Conservation (phyloP, 2,113 vertebrate genomes). For the Eulemur macaco region DNA sequence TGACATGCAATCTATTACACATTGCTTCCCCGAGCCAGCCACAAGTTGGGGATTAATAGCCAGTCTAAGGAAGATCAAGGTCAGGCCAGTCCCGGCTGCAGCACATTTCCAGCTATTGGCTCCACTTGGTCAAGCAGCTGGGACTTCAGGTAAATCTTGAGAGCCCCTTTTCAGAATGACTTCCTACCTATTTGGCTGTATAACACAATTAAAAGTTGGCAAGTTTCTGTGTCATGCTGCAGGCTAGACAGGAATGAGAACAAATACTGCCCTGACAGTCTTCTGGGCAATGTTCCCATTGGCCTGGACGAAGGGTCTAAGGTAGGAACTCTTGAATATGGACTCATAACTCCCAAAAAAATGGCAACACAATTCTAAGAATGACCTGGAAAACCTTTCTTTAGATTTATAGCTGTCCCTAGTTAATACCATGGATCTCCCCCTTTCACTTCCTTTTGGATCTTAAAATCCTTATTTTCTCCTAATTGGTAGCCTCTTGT, state of each 20-base stretch:
- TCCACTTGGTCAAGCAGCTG: not conserved
- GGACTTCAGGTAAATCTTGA: not conserved
- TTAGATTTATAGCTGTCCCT: rapidly evolving
- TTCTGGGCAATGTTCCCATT: not conserved
- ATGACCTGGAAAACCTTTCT: not conserved
- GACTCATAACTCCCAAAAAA: not conserved
- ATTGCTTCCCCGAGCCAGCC: not conserved
- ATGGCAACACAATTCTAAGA: rapidly evolving
- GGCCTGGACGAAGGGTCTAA: not conserved
- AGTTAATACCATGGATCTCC: rapidly evolving
- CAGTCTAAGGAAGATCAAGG: constrained; percentile 31
- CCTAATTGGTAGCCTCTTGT: not conserved
- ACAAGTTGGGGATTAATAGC: not conserved
- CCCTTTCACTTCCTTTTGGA: not conserved
- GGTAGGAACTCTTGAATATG: not conserved
- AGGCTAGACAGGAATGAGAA: not conserved
- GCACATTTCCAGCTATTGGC: not conserved
- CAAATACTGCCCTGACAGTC: rapidly evolving
- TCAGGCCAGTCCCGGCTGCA: not conserved
- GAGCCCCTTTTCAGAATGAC: not conserved
- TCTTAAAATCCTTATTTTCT: not conserved
- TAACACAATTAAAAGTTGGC: not conserved
- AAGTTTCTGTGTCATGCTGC: not conserved
- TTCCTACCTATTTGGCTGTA: not conserved
- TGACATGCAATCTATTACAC: constrained; percentile 8